Conservation (phyloP, 2,113 vertebrate species). For the Brienomyrus brachyistius region DNA sequence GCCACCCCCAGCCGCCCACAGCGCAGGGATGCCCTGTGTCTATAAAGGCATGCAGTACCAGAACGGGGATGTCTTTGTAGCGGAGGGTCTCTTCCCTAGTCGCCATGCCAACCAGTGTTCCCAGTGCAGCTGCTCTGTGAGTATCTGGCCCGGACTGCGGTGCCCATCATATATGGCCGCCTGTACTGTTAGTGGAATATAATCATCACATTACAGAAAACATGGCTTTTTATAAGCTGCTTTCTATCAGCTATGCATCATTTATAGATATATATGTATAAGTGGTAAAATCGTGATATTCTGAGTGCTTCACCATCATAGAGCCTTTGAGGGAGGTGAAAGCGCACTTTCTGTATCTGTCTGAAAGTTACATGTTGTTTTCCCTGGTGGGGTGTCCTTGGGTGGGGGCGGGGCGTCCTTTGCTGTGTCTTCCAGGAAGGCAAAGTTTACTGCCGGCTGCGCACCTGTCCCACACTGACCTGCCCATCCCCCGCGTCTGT, state of each 20-base stretch:
- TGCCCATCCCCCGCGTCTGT: constrained; percentile 62
- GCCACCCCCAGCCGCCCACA: constrained; percentile 49
- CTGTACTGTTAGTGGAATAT: neutral
- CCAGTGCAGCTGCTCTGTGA: constrained; percentile 73
- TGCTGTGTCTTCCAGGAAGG: constrained; percentile 55
- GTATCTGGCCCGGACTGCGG: constrained; percentile 27
- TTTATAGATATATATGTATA: neutral
- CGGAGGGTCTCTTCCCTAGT: constrained; percentile 67
- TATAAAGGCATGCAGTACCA: constrained; percentile 67
- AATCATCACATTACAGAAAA: neutral
- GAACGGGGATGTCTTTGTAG: constrained; percentile 64
- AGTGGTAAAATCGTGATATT: neutral
- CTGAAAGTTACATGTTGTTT: neutral
- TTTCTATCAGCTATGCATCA: neutral
- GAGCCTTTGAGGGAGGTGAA: neutral
- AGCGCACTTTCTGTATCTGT: neutral
- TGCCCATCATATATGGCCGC: too few species aligned
- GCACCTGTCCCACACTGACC: constrained; percentile 66
- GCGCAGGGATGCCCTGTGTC: constrained; percentile 63
- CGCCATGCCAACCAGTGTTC: constrained; percentile 67
- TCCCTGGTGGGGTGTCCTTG: neutral
- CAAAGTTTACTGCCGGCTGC: constrained; percentile 68
- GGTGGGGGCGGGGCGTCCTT: neutral
- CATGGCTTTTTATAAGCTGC: neutral
- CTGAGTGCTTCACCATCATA: neutral